Evolutionary conservation across 2,797 vertebrate species (phyloP).

Genomic region (Hydrophis major): DNA sequence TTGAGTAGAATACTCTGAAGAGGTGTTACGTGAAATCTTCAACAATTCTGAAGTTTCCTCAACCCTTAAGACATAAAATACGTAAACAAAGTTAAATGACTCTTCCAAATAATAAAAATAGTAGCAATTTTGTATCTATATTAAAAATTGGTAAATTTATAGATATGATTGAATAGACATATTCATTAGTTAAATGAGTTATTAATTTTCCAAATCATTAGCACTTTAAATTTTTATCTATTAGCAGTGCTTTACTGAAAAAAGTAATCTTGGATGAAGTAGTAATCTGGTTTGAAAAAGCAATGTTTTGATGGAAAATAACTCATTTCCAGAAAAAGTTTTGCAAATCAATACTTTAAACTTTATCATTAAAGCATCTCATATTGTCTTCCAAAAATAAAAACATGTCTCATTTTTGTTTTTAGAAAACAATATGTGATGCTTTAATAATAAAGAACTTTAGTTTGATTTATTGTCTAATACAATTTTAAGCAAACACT

Average conservation of each 20-base stretch:
- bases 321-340: not conserved
- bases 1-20: slow-evolving; percentile 51
- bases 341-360: slow-evolving; percentile 45
- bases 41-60: slow-evolving; percentile 81
- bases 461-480: slow-evolving; percentile 67
- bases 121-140: not conserved
- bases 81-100: not conserved
- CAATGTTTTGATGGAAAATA: not conserved
- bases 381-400: slow-evolving; percentile 56
- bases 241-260: slow-evolving; percentile 29
- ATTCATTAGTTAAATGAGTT: not conserved
- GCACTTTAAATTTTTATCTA: slow-evolving; percentile 24
- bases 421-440: no score
- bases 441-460: slow-evolving; percentile 53
- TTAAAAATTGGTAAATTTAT: not conserved
- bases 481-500: slow-evolving; percentile 68
- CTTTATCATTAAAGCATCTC: slow-evolving; percentile 48
- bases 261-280: slow-evolving; percentile 1
- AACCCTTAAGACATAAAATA: slow-evolving; percentile 71
- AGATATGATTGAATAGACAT: not conserved
- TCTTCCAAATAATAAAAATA: slow-evolving; percentile 24
- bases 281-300: not conserved
- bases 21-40: slow-evolving; percentile 67
- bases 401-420: slow-evolving; percentile 42
- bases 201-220: not conserved